phyloP scores from a whole-genome alignment of 2,888 invertebrate genomes.

The Lasioglossum morio region DNA sequence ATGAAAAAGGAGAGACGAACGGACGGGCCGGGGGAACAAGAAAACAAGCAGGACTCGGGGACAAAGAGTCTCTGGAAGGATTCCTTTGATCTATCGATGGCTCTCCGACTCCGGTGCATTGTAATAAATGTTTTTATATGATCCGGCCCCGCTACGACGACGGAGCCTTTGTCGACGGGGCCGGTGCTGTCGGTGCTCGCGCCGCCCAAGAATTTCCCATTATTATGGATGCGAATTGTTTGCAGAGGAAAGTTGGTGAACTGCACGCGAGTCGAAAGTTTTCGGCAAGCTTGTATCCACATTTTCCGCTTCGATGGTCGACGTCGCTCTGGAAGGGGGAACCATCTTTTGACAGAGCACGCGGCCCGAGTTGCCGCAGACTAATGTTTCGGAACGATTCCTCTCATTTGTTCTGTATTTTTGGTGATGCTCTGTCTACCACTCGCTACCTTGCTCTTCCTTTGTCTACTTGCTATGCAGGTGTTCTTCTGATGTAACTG shows the following conservation, averaged over 20 bases:
- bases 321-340: not conserved
- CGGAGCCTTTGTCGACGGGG: conserved; percentile 26
- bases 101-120: conserved; percentile 25
- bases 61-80: conserved; percentile 49
- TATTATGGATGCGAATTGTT: conserved; percentile 30
- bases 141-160: conserved; percentile 15
- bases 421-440: not conserved
- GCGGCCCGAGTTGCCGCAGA: not conserved
- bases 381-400: not conserved
- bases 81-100: conserved; percentile 63
- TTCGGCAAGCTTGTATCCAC: conserved; percentile 10
- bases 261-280: not conserved
- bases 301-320: not conserved
- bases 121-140: conserved; percentile 65
- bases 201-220: conserved; percentile 15
- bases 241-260: not conserved
- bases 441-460: not conserved
- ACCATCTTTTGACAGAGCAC: not conserved
- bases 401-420: not conserved
- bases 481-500: not conserved
- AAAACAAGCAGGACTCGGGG: conserved; percentile 38
- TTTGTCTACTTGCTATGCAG: not conserved
- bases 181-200: not conserved
- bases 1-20: conserved; percentile 28
- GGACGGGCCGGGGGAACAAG: not conserved